Evolutionary conservation across 2,888 invertebrate genomes (phyloP), one percentile per base, ranked within the genome.

Genomic region (Vesta saturnalis): DNA sequence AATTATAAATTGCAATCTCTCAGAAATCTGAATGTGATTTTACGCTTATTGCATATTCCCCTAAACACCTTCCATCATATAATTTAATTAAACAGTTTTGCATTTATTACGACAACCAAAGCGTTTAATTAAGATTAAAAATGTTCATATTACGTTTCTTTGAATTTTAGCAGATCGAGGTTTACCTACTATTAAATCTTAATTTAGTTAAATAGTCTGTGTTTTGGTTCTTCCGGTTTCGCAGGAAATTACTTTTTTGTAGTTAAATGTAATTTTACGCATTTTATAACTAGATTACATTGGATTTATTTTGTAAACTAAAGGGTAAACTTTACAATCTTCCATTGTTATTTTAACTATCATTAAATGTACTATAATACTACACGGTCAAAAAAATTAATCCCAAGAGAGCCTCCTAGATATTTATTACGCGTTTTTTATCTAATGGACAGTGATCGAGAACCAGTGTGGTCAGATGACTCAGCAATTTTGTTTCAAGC

Each of bases 361-460:
- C 39, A 49, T 18, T 1, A 49, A 18, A 49, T 15, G 47, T 18
- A 15, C 47, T 30, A 30, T 30, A 30, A 6, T 30, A 30, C 5
- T 6, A 30, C 30, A 49, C 18, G 14, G n/a, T 14, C 47, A 58
- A 67, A 64, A 64, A 56, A 55, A 15, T 35, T 43, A 62, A 65
- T 67, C 72, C 72, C 64, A 65, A 35, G 47, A 49, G 67, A 67
- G 71, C 72, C 71, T 65, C 72, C 62, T 62, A 62, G 60, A 68
- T 64, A 70, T 68, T 69, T 70, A 71, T 71, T 69, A 67, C 72
- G 71, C 64, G 69, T 71, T 69, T 69, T 64, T 64, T 64, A 69
- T 69, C 70, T 72, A 72, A 68, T 67, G 67, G 65, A 67, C 72
- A 72, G 67, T 71, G 72, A 72, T 72, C 67, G 66, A 70, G 63